phyloP scores from a whole-genome alignment of 1,140 invertebrate species.

The Zaprionus nigranus region DNA sequence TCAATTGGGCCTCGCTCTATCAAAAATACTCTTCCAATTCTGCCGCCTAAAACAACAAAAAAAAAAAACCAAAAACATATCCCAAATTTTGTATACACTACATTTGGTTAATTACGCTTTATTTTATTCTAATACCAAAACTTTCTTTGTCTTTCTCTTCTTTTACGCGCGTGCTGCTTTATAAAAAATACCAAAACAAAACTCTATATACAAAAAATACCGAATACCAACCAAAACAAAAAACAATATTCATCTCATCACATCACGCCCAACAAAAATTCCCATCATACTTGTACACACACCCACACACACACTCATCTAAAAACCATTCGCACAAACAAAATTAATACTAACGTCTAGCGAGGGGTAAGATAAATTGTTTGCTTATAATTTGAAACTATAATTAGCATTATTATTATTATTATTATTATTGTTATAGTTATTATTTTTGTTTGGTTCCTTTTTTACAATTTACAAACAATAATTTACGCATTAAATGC shows the following conservation, averaged over 20 bases:
- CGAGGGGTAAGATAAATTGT: constrained; percentile 77
- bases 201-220: constrained; percentile 39
- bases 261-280: constrained; percentile 55
- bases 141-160: constrained; percentile 82
- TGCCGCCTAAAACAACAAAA: background rate
- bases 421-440: background rate
- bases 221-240: constrained; percentile 38
- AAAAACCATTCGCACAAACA: constrained; percentile 50
- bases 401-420: constrained; percentile 25
- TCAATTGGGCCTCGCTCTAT: background rate
- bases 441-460: constrained; percentile 22
- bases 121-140: constrained; percentile 81
- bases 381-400: constrained; percentile 48
- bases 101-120: constrained; percentile 79
- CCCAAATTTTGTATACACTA: constrained; percentile 43
- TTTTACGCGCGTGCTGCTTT: constrained; percentile 79
- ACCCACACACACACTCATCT: constrained; percentile 27
- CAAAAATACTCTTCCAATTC: constrained; percentile 29
- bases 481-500: constrained; percentile 33
- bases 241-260: constrained; percentile 50
- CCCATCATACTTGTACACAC: constrained; percentile 48
- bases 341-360: constrained; percentile 80
- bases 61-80: background rate
- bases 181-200: constrained; percentile 42
- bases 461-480: constrained; percentile 32